Percentiles rank a stretch among this genome's conserved stretches.
Conservation (phyloP, 2,888 invertebrate genomes). For the Temnothorax unifasciatus region DNA sequence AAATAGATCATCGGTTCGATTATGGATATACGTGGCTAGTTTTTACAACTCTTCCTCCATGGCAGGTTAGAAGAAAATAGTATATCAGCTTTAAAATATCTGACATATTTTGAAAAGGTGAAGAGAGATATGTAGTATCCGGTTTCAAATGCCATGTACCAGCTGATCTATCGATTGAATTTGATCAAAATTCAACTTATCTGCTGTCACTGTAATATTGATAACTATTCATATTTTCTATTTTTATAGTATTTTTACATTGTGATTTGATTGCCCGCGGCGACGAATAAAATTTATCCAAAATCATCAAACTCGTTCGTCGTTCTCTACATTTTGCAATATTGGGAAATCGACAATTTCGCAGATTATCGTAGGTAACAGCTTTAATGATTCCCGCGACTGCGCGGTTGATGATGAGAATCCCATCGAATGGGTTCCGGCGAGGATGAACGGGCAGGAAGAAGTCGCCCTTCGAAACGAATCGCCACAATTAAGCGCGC, state of each 20-base stretch:
- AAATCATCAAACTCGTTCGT: background rate
- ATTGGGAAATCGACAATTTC: slow-evolving; percentile 21
- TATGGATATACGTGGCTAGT: slow-evolving; percentile 6
- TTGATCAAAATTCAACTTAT: background rate
- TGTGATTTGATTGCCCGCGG: background rate
- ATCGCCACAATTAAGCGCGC: slow-evolving; percentile 75
- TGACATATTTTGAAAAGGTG: background rate
- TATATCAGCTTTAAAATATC: slow-evolving; percentile 3
- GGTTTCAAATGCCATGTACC: background rate
- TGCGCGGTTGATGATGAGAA: slow-evolving; percentile 64
- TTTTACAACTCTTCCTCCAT: background rate
- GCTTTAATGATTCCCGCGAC: slow-evolving; percentile 55
- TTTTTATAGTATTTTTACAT: slow-evolving; percentile 6
- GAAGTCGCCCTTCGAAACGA: slow-evolving; percentile 63
- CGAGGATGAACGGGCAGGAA: slow-evolving; percentile 44
- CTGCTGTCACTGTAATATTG: background rate
- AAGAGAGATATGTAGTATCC: background rate
- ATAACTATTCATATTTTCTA: background rate
- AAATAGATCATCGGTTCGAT: slow-evolving; percentile 42
- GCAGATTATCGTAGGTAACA: slow-evolving; percentile 19
- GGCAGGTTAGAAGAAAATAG: background rate
- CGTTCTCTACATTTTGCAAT: slow-evolving; percentile 3
- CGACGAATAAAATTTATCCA: background rate
- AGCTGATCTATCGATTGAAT: background rate
- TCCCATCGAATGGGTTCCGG: slow-evolving; percentile 52